These are phyloP conservation scores for Macroramphosus scolopax DNA, from an alignment of 2,797 vertebrate genomes.

Conservation along the genomic window DNA sequence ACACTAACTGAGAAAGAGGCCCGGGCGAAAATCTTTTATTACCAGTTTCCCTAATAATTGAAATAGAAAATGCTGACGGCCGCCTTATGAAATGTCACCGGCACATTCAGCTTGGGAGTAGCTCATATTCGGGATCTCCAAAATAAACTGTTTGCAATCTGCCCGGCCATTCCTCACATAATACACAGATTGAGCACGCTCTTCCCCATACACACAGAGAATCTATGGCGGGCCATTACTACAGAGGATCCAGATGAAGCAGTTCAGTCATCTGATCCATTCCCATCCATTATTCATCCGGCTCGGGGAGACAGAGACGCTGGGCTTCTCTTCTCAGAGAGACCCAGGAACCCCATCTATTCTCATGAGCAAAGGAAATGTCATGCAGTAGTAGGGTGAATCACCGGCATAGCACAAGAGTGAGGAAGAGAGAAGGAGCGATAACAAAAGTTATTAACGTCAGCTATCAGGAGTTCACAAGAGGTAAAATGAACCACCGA, in stretches of 20 bases:
- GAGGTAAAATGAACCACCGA: conserved; percentile 28
- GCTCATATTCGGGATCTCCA: conserved; percentile 20
- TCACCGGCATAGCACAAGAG: conserved; percentile 39
- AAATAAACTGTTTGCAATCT: conserved; percentile 48
- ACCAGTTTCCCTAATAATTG: conserved; percentile 61
- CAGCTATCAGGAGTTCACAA: conserved; percentile 1
- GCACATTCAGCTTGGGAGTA: conserved; percentile 24
- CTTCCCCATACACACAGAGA: conserved; percentile 10
- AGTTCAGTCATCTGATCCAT: conserved; percentile 74
- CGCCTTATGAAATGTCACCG: conserved; percentile 53
- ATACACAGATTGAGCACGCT: conserved; percentile 17
- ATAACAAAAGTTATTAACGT: conserved; percentile 41
- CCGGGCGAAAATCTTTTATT: conserved; percentile 62
- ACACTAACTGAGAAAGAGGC: conserved; percentile 65
- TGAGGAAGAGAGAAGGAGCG: conserved; percentile 15
- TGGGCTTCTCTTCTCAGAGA: conserved; percentile 62
- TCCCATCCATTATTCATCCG: conserved; percentile 76
- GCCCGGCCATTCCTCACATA: conserved; percentile 5
- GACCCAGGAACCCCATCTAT: conserved; percentile 66
- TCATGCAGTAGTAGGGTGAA: conserved; percentile 44
- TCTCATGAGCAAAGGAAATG: conserved; percentile 65
- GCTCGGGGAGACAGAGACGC: conserved; percentile 55
- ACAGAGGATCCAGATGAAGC: conserved; percentile 72
- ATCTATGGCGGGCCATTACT: conserved; percentile 63
- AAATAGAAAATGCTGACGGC: conserved; percentile 66